Evolutionary conservation across 2,113 vertebrate genomes (phyloP).

Genomic region (Eidolon helvum): DNA sequence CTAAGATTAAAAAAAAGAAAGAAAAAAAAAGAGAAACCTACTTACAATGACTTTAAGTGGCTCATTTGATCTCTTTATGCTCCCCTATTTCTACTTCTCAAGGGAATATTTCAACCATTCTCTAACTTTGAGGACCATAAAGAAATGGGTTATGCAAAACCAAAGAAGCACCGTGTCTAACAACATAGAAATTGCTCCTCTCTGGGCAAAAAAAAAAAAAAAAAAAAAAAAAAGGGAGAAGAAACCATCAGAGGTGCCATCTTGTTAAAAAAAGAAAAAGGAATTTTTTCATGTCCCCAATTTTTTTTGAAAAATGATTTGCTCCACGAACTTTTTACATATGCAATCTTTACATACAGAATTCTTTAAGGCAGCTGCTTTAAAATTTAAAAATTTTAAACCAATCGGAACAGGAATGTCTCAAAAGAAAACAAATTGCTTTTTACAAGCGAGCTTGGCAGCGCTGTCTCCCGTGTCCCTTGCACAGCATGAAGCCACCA

Average conservation of each 20-base stretch:
- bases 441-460: slow-evolving; percentile 24
- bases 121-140: not conserved
- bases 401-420: slow-evolving; percentile 5
- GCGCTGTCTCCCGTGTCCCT: not conserved
- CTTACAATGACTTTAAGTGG: not conserved
- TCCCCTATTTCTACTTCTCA: not conserved
- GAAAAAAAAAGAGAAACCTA: not conserved
- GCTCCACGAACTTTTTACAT: not conserved
- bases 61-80: not conserved
- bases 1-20: no score
- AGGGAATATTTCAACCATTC: not conserved
- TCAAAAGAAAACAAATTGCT: slow-evolving; percentile 47
- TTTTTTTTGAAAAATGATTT: not conserved
- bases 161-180: not conserved
- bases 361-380: not conserved
- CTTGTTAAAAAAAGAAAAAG: not conserved
- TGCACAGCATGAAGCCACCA: not conserved
- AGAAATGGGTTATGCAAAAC: not conserved
- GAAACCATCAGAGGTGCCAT: not conserved
- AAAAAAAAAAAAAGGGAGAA: no score
- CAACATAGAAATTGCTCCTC: not conserved
- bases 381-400: not conserved
- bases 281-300: not conserved
- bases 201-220: no score
- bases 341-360: not conserved